These are phyloP conservation scores for Muscicapa adusta DNA, from an alignment of 2,113 vertebrate species.

Conservation along the genomic window DNA sequence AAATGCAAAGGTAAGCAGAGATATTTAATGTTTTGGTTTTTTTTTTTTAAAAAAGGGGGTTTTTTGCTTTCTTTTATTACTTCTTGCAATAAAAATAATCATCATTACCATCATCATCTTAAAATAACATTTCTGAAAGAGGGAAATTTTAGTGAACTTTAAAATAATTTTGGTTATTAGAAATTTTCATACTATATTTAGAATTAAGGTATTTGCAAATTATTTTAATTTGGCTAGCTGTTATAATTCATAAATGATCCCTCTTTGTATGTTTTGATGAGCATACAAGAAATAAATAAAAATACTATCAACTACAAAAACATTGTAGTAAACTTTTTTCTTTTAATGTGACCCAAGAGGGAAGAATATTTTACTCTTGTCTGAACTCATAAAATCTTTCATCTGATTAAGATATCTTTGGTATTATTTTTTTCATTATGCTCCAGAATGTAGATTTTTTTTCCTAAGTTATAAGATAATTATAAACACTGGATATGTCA, in stretches of 20 bases:
- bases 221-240: neutral
- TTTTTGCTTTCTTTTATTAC: neutral
- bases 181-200: neutral
- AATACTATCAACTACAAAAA: neutral
- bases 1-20: neutral
- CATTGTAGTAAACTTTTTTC: neutral
- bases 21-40: too few relatives aligned
- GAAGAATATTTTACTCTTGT: neutral
- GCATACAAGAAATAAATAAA: neutral
- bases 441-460: neutral
- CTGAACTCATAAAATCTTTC: neutral
- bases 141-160: neutral
- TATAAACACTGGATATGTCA: neutral
- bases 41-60: neutral
- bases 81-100: neutral
- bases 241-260: neutral
- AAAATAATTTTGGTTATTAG: accelerated
- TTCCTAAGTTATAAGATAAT: neutral
- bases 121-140: neutral
- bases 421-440: neutral
- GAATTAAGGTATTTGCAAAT: neutral
- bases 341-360: neutral
- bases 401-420: neutral
- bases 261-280: neutral
- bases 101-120: neutral